Evolutionary conservation across 2,113 vertebrate species (phyloP).

Genomic region (Indicator indicator): DNA sequence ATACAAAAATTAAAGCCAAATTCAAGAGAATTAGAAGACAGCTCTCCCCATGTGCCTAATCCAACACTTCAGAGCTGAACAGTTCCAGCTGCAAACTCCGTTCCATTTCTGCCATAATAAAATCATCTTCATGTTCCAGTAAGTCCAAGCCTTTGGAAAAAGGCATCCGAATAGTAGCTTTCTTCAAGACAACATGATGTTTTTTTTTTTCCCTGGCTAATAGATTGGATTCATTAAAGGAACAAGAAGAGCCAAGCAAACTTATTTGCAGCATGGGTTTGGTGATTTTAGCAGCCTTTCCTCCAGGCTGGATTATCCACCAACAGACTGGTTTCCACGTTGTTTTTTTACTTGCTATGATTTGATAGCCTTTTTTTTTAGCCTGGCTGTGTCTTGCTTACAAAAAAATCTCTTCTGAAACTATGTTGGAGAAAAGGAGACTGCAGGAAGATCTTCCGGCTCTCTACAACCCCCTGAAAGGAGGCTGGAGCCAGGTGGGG

Average conservation of each 20-base stretch:
- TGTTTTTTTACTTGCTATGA: conserved; percentile 3
- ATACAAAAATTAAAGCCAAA: not conserved
- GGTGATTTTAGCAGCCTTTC: not conserved
- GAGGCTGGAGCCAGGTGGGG: too few species aligned
- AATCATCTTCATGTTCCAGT: conserved; percentile 40
- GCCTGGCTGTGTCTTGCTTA: not conserved
- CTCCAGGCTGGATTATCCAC: not conserved
- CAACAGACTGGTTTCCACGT: not conserved
- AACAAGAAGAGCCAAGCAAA: conserved; percentile 12
- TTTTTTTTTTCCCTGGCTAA: conserved; percentile 27
- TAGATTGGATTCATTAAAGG: conserved; percentile 30
- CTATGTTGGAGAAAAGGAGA: not conserved
- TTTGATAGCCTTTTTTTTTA: not conserved
- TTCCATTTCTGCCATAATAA: conserved; percentile 21
- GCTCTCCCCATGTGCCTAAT: conserved; percentile 17
- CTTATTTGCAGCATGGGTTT: not conserved
- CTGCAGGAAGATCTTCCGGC: too few species aligned
- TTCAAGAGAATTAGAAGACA: not conserved
- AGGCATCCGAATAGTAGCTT: conserved; percentile 28
- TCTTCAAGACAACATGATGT: conserved; percentile 12
- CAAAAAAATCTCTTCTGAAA: not conserved
- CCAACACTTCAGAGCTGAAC: not conserved
- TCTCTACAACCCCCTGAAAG: too few species aligned
- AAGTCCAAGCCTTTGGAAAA: conserved; percentile 16
- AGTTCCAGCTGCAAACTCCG: conserved; percentile 1